phyloP scores from a whole-genome alignment of 2,888 invertebrate genomes.

The Lobophora halterata region DNA sequence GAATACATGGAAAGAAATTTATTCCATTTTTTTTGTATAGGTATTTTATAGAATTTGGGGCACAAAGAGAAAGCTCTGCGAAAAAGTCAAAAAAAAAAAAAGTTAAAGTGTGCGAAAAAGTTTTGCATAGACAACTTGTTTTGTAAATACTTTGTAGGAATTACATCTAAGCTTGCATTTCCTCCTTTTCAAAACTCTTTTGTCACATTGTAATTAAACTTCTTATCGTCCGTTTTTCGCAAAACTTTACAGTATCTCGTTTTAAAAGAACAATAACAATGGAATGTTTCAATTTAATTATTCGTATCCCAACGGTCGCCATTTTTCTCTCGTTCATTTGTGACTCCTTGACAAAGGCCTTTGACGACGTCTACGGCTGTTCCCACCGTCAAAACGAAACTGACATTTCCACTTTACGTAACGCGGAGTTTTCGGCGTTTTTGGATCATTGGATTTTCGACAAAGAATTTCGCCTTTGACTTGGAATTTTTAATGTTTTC shows the following conservation, averaged over 20 bases:
- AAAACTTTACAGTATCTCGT: slow-evolving; percentile 31
- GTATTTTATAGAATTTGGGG: too few species aligned
- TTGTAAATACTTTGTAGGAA: background rate
- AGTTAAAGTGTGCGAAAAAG: too few species aligned
- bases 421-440: slow-evolving; percentile 5
- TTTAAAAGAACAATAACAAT: slow-evolving; percentile 35
- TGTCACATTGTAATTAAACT: slow-evolving; percentile 34
- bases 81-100: too few species aligned
- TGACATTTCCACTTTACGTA: slow-evolving; percentile 16
- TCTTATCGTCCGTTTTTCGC: slow-evolving; percentile 28
- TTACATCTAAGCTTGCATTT: slow-evolving; percentile 11
- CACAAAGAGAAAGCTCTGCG: too few species aligned
- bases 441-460: slow-evolving; percentile 13
- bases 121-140: too few species aligned
- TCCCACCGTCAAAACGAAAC: slow-evolving; percentile 9
- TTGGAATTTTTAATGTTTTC: slow-evolving; percentile 21
- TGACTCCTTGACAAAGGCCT: slow-evolving; percentile 11
- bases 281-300: slow-evolving; percentile 41
- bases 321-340: slow-evolving; percentile 7
- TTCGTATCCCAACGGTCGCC: slow-evolving; percentile 26
- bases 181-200: slow-evolving; percentile 20
- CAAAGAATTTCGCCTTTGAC: too few species aligned
- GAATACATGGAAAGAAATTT: too few species aligned
- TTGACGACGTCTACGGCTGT: slow-evolving; percentile 12
- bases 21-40: too few species aligned